Evolutionary conservation across 2,888 invertebrate species (phyloP).

Genomic region (Andrena bicolor): DNA sequence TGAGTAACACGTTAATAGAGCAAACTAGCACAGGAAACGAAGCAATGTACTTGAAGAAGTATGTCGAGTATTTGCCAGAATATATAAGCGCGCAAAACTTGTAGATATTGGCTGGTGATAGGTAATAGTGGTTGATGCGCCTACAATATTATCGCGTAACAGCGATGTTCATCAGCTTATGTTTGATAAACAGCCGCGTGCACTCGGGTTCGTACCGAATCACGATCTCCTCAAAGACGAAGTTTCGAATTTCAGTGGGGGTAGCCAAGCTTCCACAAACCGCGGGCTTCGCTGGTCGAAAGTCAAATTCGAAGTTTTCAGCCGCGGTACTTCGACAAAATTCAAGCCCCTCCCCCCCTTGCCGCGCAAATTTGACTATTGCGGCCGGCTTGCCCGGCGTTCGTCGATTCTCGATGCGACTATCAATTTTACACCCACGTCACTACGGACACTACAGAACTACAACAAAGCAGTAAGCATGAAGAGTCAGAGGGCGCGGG

Average conservation of each 20-base stretch:
- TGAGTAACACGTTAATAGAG: not conserved
- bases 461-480: too few species aligned
- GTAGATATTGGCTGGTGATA: not conserved
- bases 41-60: not conserved
- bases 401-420: not conserved
- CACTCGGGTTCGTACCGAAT: conserved; percentile 46
- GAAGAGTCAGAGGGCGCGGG: not conserved
- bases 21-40: not conserved
- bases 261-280: conserved; percentile 31
- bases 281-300: conserved; percentile 16
- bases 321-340: conserved; percentile 30
- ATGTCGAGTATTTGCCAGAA: not conserved
- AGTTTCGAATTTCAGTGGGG: conserved; percentile 35
- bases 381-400: not conserved
- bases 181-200: conserved; percentile 46
- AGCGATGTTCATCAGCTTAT: conserved; percentile 40
- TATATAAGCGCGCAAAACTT: not conserved
- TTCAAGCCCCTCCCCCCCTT: not conserved
- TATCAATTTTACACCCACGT: too few species aligned
- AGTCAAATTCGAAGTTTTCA: conserved; percentile 54
- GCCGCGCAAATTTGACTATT: not conserved
- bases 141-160: conserved; percentile 6
- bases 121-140: conserved; percentile 2
- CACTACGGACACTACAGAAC: too few species aligned
- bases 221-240: conserved; percentile 38